phyloP scores from a whole-genome alignment of 2,888 invertebrate species.

The Antheraea yamamai region DNA sequence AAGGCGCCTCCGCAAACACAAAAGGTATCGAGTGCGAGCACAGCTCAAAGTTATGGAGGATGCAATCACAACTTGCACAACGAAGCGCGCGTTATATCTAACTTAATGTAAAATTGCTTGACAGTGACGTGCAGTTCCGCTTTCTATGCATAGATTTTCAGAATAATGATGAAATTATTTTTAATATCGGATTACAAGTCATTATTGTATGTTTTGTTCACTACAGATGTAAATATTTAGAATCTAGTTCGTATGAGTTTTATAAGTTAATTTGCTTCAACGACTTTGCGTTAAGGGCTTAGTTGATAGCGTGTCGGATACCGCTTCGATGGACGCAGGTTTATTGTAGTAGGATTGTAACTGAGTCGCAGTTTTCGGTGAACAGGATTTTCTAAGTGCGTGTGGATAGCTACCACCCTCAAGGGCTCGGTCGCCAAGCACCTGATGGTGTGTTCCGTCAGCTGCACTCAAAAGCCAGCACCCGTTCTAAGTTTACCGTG shows the following conservation, averaged over 20 bases:
- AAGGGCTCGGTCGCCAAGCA: too few relatives aligned
- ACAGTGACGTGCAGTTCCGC: conserved; percentile 38
- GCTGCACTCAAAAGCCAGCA: too few relatives aligned
- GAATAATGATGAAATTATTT: neutral
- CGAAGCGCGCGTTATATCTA: conserved; percentile 43
- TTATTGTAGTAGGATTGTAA: too few relatives aligned
- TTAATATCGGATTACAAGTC: neutral
- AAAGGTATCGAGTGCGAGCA: conserved; percentile 61
- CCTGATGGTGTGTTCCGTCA: too few relatives aligned
- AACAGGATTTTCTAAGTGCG: too few relatives aligned
- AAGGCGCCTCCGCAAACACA: conserved; percentile 61
- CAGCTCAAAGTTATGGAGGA: conserved; percentile 62
- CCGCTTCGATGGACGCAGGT: too few relatives aligned
- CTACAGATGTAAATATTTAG: neutral
- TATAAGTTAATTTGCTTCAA: too few relatives aligned
- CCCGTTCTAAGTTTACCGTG: too few relatives aligned
- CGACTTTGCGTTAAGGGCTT: too few relatives aligned
- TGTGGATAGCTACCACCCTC: too few relatives aligned
- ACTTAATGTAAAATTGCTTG: conserved; percentile 56
- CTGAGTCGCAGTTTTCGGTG: too few relatives aligned
- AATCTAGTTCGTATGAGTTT: neutral
- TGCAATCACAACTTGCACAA: conserved; percentile 71
- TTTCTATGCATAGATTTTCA: conserved; percentile 22
- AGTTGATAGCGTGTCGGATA: too few relatives aligned
- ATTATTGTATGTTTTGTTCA: neutral